Evolutionary conservation across 2,888 invertebrate species (phyloP), one percentile per base, ranked within the genome.

Genomic region (Meteorus colon): DNA sequence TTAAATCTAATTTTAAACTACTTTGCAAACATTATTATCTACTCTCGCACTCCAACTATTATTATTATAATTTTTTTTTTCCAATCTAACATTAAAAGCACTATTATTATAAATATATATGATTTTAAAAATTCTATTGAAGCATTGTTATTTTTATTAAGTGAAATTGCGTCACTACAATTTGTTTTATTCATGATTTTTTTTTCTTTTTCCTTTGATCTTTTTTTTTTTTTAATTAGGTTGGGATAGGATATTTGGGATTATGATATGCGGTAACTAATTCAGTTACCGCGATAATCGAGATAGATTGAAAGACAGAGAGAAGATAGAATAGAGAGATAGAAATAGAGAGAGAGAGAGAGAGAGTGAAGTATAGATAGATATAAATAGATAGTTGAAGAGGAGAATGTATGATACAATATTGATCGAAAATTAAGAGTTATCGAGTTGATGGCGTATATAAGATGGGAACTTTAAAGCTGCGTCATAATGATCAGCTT

Each of bases 101-200:
- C n/a, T 62, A 31, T 62, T 34, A 31, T 31, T 16, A 62, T 31
- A 31, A 19, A 31, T 31, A 60, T 60, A 31, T n/a, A n/a, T 62
- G 6, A 62, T 62, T 31, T 37, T 48, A 73, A 71, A 77, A 74
- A 76, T 75, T 78, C 77, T 77, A 80, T 76, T 73, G 75, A 77
- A 80, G 74, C 77, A 69, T 45, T 75, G 78, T 78, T 74, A 76
- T 77, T 78, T 78, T 74, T 75, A 77, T 66, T 51, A 73, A 62
- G 70, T 59, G 77, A 77, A 62, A 80, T 75, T 71, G 73, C 68
- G 72, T 76, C 69, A 73, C 75, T 72, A 77, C 63, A 41, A 68
- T 65, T 77, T 55, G 10, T 19, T 55, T 55, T 19, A 55, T 55
- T 8, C 2, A 77, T 31, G 6, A 34, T 62, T 48, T 60, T 62